A percentile compares a stretch with the other conserved stretches of the same genome.
phyloP scores from a whole-genome alignment of 2,797 vertebrate genomes.

The Anableps anableps region DNA sequence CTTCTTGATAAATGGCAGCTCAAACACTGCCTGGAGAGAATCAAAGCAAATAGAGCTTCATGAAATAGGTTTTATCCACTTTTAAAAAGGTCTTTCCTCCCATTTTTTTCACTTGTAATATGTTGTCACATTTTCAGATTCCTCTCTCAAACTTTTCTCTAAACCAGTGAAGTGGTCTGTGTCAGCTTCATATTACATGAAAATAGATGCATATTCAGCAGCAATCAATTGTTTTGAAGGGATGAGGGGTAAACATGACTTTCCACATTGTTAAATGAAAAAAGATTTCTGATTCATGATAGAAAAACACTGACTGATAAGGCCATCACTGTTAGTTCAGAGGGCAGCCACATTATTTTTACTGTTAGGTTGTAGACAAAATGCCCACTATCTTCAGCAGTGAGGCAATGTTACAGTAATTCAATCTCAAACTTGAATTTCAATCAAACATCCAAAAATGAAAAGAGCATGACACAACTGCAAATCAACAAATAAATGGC shows the following conservation, averaged over 20 bases:
- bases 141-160: constrained; percentile 5
- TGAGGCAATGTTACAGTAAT: not conserved
- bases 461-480: not conserved
- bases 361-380: not conserved
- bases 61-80: constrained; percentile 30
- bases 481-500: not conserved
- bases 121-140: constrained; percentile 1
- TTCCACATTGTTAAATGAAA: not conserved
- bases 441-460: not conserved
- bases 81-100: constrained; percentile 17
- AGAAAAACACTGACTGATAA: constrained; percentile 20
- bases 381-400: not conserved
- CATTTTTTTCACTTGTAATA: not conserved
- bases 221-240: not conserved
- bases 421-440: not conserved
- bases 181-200: not conserved
- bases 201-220: not conserved
- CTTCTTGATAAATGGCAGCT: constrained; percentile 29
- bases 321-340: constrained; percentile 6
- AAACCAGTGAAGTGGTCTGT: not conserved
- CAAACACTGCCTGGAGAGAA: constrained; percentile 6
- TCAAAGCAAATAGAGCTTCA: constrained; percentile 27
- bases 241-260: not conserved
- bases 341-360: not conserved
- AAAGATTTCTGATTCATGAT: not conserved